A percentile compares a stretch with the other conserved stretches of the same genome.
Evolutionary conservation across 1,140 invertebrate species (phyloP).

Genomic region (Nebria ingens): DNA sequence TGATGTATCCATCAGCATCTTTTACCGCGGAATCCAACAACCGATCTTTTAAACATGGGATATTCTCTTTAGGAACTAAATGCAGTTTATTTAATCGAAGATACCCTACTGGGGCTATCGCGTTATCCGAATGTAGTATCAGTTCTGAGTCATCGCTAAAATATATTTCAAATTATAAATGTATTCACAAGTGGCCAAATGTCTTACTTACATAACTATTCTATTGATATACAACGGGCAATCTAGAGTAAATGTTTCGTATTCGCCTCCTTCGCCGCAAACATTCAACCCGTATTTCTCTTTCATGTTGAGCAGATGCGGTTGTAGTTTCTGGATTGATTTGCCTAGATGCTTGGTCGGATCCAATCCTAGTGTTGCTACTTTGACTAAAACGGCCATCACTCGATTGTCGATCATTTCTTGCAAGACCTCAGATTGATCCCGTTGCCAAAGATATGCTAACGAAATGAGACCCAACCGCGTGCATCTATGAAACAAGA

Average conservation of each 20-base stretch:
- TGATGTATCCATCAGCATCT: constrained; percentile 44
- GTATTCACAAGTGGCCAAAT: background rate
- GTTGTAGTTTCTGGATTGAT: constrained; percentile 72
- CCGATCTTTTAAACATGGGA: constrained; percentile 34
- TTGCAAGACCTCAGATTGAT: constrained; percentile 88
- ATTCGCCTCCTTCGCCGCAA: constrained; percentile 98
- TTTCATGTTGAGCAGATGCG: constrained; percentile 77
- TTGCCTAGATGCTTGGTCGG: constrained; percentile 80
- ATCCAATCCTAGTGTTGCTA: constrained; percentile 82
- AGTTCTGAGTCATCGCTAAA: constrained; percentile 79
- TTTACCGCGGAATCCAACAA: constrained; percentile 42
- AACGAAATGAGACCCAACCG: constrained; percentile 80
- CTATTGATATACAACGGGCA: constrained; percentile 90
- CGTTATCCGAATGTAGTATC: constrained; percentile 80
- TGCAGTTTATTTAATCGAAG: constrained; percentile 76
- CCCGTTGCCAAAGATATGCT: constrained; percentile 87
- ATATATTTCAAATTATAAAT: constrained; percentile 17
- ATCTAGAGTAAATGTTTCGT: constrained; percentile 95
- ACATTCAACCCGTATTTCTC: constrained; percentile 94
- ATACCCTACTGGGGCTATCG: constrained; percentile 87
- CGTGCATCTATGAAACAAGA: constrained; percentile 64
- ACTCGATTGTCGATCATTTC: constrained; percentile 94
- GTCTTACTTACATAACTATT: constrained; percentile 74
- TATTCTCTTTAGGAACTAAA: constrained; percentile 53
- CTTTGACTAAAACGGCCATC: constrained; percentile 93